Conservation (phyloP, 1,140 invertebrate species). For the Zophobas morio region DNA sequence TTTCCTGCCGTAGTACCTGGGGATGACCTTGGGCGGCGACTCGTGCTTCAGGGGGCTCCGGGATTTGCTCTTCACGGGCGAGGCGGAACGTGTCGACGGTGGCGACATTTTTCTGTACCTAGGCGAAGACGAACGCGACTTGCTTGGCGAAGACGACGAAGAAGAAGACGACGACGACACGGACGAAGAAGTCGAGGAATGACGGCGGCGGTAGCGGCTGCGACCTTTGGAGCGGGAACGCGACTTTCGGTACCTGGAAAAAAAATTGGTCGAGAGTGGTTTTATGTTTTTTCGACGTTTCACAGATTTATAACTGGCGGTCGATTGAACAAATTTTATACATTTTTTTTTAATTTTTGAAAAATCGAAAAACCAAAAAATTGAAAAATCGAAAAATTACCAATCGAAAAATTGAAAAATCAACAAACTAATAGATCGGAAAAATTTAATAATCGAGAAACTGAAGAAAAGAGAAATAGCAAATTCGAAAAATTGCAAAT, state of each 20-base stretch:
- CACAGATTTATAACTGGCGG: too few species aligned
- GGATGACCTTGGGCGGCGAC: slow-evolving; percentile 64
- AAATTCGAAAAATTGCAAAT: too few species aligned
- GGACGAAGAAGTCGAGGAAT: slow-evolving; percentile 42
- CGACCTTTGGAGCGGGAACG: slow-evolving; percentile 63
- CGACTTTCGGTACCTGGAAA: slow-evolving; percentile 13
- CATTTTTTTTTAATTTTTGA: too few species aligned
- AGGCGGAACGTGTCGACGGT: not conserved
- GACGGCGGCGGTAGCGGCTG: slow-evolving; percentile 58
- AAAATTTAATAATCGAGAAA: too few species aligned
- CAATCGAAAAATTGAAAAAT: too few species aligned
- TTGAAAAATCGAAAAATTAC: too few species aligned
- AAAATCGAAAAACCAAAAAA: too few species aligned
- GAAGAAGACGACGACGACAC: slow-evolving; percentile 42
- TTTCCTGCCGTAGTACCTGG: slow-evolving; percentile 79
- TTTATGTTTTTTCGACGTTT: too few species aligned
- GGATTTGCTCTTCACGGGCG: slow-evolving; percentile 62
- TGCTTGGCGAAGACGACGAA: slow-evolving; percentile 38
- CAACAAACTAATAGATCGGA: too few species aligned
- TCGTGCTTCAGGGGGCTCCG: slow-evolving; percentile 61
- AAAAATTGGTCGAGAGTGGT: too few species aligned
- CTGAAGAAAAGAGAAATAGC: too few species aligned
- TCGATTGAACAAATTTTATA: too few species aligned
- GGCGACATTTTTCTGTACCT: slow-evolving; percentile 43
- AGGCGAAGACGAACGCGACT: slow-evolving; percentile 28